A percentile compares a stretch with the other conserved stretches of the same genome.
These are phyloP conservation scores for Piscicola geometra DNA, from an alignment of 2,888 invertebrate species.

Conservation along the genomic window DNA sequence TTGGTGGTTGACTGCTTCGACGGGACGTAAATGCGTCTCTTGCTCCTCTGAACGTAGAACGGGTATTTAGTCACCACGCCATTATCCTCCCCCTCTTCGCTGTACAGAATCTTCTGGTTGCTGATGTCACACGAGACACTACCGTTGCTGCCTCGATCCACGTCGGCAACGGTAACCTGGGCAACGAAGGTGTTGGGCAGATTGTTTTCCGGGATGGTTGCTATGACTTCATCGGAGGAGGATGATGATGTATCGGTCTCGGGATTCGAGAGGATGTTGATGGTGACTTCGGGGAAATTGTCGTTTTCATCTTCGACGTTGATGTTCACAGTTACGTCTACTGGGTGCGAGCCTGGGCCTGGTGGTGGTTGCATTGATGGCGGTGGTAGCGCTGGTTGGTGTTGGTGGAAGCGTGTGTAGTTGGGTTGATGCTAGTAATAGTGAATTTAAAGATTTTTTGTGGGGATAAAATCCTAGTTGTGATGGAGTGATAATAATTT, in stretches of 20 bases:
- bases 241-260: slow-evolving; percentile 7
- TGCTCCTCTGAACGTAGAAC: background rate
- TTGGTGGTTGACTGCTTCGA: too few relatives aligned
- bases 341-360: slow-evolving; percentile 37
- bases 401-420: too few relatives aligned
- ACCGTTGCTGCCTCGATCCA: slow-evolving; percentile 35
- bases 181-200: slow-evolving; percentile 37
- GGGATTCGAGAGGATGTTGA: slow-evolving; percentile 32
- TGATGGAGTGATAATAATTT: too few relatives aligned
- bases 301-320: slow-evolving; percentile 41
- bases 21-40: background rate
- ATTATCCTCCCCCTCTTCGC: background rate
- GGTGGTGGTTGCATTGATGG: too few relatives aligned
- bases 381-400: too few relatives aligned
- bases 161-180: slow-evolving; percentile 37
- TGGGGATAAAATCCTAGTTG: too few relatives aligned
- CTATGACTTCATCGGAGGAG: slow-evolving; percentile 16
- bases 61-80: background rate
- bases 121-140: slow-evolving; percentile 31
- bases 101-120: background rate
- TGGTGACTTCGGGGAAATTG: slow-evolving; percentile 40
- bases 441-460: too few relatives aligned
- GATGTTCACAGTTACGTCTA: slow-evolving; percentile 36
- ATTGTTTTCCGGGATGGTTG: slow-evolving; percentile 38
- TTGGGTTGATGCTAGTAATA: too few relatives aligned